These are phyloP conservation scores for Meriones unguiculatus DNA, from an alignment of 2,113 vertebrate species.

Conservation along the genomic window DNA sequence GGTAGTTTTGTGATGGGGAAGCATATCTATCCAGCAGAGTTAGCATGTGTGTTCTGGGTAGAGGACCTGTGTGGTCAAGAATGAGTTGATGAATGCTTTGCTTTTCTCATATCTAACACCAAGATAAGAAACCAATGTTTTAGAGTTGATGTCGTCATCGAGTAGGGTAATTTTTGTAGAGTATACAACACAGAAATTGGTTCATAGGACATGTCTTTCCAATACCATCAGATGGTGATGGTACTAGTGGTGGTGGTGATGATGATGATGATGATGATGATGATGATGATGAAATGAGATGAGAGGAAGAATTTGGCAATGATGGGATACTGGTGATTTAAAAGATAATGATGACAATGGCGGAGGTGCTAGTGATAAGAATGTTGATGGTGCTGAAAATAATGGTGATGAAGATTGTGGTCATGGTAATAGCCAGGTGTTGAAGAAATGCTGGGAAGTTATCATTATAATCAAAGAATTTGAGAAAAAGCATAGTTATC, in stretches of 20 bases:
- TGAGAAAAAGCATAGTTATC: neutral
- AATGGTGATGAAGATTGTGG: neutral
- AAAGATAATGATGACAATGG: neutral
- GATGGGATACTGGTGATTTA: neutral
- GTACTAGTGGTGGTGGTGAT: neutral
- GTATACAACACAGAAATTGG: neutral
- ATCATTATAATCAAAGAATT: constrained; percentile 3
- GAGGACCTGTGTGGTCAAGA: neutral
- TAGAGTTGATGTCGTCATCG: neutral
- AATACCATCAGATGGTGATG: neutral
- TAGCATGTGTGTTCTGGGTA: neutral
- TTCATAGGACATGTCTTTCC: neutral
- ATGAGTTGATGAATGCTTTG: neutral
- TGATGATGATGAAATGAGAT: neutral
- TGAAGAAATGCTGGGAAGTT: neutral
- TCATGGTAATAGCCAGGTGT: neutral
- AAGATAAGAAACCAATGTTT: constrained; percentile 27
- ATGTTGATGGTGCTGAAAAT: neutral
- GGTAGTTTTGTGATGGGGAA: neutral
- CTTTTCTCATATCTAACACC: constrained; percentile 8
- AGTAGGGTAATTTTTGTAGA: neutral
- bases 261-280: neutral
- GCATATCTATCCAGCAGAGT: neutral
- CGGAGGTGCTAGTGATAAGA: neutral
- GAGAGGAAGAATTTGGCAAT: neutral